phyloP scores from a whole-genome alignment of 2,888 invertebrate genomes.

The Anodontia alba region DNA sequence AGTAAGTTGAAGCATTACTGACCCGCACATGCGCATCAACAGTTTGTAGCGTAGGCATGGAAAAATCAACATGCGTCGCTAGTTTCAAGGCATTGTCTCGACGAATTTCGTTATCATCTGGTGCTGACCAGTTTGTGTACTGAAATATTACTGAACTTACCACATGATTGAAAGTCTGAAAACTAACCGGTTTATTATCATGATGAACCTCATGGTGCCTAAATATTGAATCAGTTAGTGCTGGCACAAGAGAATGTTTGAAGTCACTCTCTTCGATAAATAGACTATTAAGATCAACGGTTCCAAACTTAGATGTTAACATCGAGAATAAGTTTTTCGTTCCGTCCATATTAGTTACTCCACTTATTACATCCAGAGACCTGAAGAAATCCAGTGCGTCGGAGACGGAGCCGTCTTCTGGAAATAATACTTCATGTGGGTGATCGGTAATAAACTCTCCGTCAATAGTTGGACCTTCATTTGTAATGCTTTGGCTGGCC shows the following conservation, averaged over 20 bases:
- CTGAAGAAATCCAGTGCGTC: constrained; percentile 47
- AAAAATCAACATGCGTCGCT: constrained; percentile 47
- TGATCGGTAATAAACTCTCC: constrained; percentile 51
- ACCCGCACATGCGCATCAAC: constrained; percentile 36
- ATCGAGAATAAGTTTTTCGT: constrained; percentile 21
- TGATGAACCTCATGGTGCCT: constrained; percentile 26
- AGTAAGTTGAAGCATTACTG: constrained; percentile 38
- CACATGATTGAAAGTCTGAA: constrained; percentile 26
- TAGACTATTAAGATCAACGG: neutral
- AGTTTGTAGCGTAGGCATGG: constrained; percentile 33
- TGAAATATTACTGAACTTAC: constrained; percentile 32
- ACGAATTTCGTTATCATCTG: constrained; percentile 29
- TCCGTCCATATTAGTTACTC: constrained; percentile 42
- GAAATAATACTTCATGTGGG: constrained; percentile 33
- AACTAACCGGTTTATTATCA: constrained; percentile 15
- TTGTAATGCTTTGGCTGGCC: constrained; percentile 22
- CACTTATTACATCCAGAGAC: constrained; percentile 46
- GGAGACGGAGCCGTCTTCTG: neutral
- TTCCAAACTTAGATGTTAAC: constrained; percentile 26
- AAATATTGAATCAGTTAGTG: constrained; percentile 42
- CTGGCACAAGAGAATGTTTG: constrained; percentile 39
- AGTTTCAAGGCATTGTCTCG: constrained; percentile 36
- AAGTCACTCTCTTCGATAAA: constrained; percentile 29
- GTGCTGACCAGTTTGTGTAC: constrained; percentile 60
- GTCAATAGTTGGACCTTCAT: constrained; percentile 51